Evolutionary conservation across 2,797 vertebrate species (phyloP).

Genomic region (Morelia viridis): DNA sequence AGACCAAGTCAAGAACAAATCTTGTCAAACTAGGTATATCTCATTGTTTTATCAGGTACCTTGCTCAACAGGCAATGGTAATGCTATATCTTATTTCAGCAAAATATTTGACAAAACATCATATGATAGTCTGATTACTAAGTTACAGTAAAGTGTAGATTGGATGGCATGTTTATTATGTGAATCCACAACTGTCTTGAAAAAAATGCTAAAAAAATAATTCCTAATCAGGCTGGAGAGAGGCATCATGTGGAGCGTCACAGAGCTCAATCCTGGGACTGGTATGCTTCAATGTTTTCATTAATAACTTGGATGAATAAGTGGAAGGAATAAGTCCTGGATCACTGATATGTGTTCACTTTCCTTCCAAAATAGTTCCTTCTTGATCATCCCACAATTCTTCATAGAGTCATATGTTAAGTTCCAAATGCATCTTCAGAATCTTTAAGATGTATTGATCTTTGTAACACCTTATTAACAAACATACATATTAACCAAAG

Average conservation of each 20-base stretch:
- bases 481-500: neutral
- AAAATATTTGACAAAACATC: neutral
- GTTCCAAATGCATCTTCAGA: neutral
- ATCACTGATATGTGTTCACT: neutral
- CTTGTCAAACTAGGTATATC: neutral
- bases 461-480: neutral
- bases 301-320: neutral
- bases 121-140: neutral
- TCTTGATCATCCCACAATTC: neutral
- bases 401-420: neutral
- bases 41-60: neutral
- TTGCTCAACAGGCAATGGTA: neutral
- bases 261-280: neutral
- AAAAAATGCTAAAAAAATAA: neutral
- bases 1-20: neutral
- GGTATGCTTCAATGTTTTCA: neutral
- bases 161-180: neutral
- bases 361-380: neutral
- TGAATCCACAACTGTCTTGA: neutral
- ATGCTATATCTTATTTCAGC: neutral
- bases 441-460: neutral
- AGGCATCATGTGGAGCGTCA: neutral
- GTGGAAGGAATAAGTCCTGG: neutral
- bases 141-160: neutral
- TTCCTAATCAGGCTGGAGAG: neutral